Base-by-base conservation (phyloP, 2,113 vertebrate species). In the Propithecus coquereli region DNA sequence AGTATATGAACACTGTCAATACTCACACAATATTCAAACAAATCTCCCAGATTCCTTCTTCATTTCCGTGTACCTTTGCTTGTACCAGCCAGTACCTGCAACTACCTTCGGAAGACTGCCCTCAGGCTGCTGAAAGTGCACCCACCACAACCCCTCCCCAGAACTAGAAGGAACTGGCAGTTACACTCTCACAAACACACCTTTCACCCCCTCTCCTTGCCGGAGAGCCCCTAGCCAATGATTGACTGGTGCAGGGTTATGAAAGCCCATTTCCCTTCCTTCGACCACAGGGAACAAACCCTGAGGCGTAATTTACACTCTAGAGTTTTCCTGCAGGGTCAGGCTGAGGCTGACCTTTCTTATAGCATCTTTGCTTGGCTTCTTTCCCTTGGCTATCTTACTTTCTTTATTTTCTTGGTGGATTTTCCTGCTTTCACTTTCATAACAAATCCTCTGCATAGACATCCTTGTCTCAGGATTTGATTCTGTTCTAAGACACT, bases 71-170 rank as follows among this genome's bases (percentile, higher is more conserved):
- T 43, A 68, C 68, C 25, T 86, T 92, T 76, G n/a, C 37, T 47
- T 88, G 37, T 82, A 37, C 40, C 13, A 83, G 14, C 57, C 54
- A 63, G 23, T 9, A 43, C 50, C 66, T 90, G 13, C 20, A 70
- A 40, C 47, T 23, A 34, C 59, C 54, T 86, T 86, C 37, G 57
- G 81, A 92, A 77, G 90, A 43, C 43, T 70, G 43, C 52, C 76
- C 40, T 65, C 65, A 57, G 61, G 54, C 8, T 17, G 50, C 8
- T 89, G 45, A 59, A 25, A 32, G 30, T 63, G 22, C 3, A 4
- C 9, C 2, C 10, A 8, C 2, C 4, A 16, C 45, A 32, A 8
- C 54, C 20, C 54, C 7, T 20, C 20, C 11, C 14, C 50, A 90
- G 10, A 93, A 18, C 30, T 12, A 52, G 61, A 68, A 40, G 23